Evolutionary conservation across 2,888 invertebrate species (phyloP), one percentile per base, ranked within the genome.

Genomic region (Lucinisca nassula): DNA sequence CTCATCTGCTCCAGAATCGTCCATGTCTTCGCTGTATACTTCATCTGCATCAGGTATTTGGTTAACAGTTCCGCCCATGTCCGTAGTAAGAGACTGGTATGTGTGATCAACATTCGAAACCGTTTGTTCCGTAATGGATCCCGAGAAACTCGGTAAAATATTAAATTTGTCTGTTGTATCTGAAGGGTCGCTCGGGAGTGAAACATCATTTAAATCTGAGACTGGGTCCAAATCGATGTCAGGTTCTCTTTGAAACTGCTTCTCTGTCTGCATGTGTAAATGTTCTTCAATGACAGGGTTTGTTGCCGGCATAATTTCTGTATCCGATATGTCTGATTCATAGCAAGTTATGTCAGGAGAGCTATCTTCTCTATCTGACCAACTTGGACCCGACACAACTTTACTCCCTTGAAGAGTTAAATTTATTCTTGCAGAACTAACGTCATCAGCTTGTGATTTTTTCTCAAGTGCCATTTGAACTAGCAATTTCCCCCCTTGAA

Each of bases 401-500:
- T 58, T 58, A 58, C 58, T 58, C 58, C 58, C 27, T 58, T 27
- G 58, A 27, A 58, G 58, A 58, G 58, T 58, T 58, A 58, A 58
- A 58, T 58, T 58, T 58, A 58, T 58, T 58, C 58, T 58, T 24
- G 58, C 6, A 58, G 58, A 58, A 58, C 58, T 58, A 58, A 40
- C 37, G 6, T 35, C 72, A 21, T 38, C 72, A 37, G 21, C 35
- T 72, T 40, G 72, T 32, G 40, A 38, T 35, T 10, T 10, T 72
- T 72, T 40, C n/a, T 72, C 40, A 1, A 32, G 72, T 21, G 72
- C 35, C 37, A 72, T 37, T 17, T 72, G 37, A 72, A 72, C 72
- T 40, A 72, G 37, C n/a, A 38, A 24, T 40, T 72, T 35, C 24
- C 72, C 37, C n/a, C 58, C 72, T 72, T 40, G 72, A 72, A 72